Base-by-base conservation (phyloP, 2,888 invertebrate species). In the Thyatira batis region DNA sequence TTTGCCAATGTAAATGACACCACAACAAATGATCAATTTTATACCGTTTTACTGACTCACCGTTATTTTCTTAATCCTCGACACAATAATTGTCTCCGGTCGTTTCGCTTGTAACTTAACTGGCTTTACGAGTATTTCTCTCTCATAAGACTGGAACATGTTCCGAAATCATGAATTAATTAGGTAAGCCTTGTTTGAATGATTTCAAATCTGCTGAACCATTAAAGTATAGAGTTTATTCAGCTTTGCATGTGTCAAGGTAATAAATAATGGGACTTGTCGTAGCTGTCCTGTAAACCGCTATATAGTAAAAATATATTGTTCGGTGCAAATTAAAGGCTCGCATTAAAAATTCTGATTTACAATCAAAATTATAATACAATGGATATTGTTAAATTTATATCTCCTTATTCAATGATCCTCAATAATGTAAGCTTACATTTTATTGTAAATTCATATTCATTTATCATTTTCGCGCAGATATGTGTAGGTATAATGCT, bases 321-420 rank as follows among this genome's bases (percentile, higher is more conserved):
- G 74, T 71, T 73, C 80, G 79, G 77, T 69, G 62, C 73, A 83
- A 84, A 83, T 85, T 82, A 83, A 85, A 82, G 77, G 68, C 74
- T 76, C 70, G 63, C 77, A 82, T 82, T 81, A 76, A 80, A 78
- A 76, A 73, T 71, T 71, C 80, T 81, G 85, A 85, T 88, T 87
- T 88, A 87, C 79, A 71, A 70, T 69, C 73, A 65, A 78, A 78
- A 85, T 85, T 84, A 82, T 75, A 82, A 85, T 84, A 85, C 84
- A 85, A 87, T 85, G 82, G 72, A 73, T 71, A 77, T 74, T 80
- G 75, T 80, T 71, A 71, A 72, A 80, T 78, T 81, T 80, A 79
- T 80, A 71, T 68, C 71, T 74, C 63, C 71, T 72, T 77, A 82
- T 84, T 80, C 80, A 82, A 84, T 82, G 73, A 76, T 73, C 65